Base-by-base conservation (phyloP, 2,888 invertebrate genomes). In the Lasioglossum figueresi region DNA sequence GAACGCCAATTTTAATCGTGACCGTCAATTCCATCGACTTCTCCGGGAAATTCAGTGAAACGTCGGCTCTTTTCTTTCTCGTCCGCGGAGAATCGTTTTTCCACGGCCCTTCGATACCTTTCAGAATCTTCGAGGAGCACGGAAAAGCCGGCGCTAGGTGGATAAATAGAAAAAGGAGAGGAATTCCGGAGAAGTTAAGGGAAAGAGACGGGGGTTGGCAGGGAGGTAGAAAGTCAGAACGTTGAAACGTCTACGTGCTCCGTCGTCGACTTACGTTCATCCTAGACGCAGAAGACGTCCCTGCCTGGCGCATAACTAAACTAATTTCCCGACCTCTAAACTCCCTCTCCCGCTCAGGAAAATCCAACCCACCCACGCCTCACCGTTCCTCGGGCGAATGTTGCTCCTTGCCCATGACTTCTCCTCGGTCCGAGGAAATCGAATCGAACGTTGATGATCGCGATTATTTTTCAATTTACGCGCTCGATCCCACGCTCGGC, bases 271-370 rank as follows among this genome's bases (percentile, higher is more conserved):
- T 91, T 90, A 88, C 88, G 88, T 86, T 90, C 89, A 86, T 90
- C 83, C 90, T 86, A 84, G 88, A 90, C 89, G 87, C 80, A 66
- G 85, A 88, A 90, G 88, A 92, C 91, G 92, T 93, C 90, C 93
- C 93, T 94, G 94, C 92, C 92, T 87, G 91, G 89, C 91, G 92
- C 93, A 93, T 94, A 94, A 94, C 94, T 93, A 94, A 94, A 94
- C 94, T 94, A 94, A 94, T 94, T 94, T 93, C 89, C 91, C 89
- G 91, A 91, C 91, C 94, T 92, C 94, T 87, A 91, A 92, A 91
- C 91, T 91, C 90, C 80, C 88, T 88, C 88, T 81, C 85, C 66
- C 86, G 82, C 63, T 83, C 87, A 88, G 89, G 88, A 90, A 87
- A 90, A 91, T 90, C 86, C 85, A 75, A 86, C 88, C 90, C 88